Evolutionary conservation across 2,797 vertebrate genomes (phyloP).

Genomic region (Nannoperca obscura): DNA sequence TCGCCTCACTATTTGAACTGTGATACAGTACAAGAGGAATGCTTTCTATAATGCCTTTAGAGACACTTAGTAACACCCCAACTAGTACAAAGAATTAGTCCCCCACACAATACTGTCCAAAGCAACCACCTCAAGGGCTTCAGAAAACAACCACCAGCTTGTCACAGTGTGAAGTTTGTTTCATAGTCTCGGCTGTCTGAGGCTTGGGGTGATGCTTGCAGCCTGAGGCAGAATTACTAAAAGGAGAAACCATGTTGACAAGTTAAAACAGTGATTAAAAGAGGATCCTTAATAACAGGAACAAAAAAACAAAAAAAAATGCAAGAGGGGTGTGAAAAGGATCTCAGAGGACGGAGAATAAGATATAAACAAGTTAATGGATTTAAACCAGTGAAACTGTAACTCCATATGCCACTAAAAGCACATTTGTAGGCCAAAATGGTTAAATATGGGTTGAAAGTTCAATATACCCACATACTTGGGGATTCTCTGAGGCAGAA

Average conservation of each 20-base stretch:
- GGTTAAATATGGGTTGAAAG: conserved; percentile 40
- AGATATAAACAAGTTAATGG: conserved; percentile 15
- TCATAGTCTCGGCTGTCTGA: conserved; percentile 35
- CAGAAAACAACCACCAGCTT: conserved; percentile 45
- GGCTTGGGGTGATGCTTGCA: conserved; percentile 28
- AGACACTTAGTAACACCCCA: conserved; percentile 40
- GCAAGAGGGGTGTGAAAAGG: conserved; percentile 2
- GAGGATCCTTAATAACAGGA: conserved; percentile 19
- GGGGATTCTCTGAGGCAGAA: conserved; percentile 66
- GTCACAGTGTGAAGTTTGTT: conserved; percentile 45
- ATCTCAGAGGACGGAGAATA: background rate
- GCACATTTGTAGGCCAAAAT: conserved; percentile 9
- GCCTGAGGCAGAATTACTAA: conserved; percentile 55
- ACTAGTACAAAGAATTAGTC: conserved; percentile 42
- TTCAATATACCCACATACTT: conserved; percentile 60
- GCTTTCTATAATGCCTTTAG: conserved; percentile 32
- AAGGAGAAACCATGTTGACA: conserved; percentile 55
- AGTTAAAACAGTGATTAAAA: conserved; percentile 54
- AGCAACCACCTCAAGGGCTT: conserved; percentile 55
- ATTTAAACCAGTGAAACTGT: too few species aligned
- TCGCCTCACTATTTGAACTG: conserved; percentile 17
- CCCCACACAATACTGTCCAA: conserved; percentile 30
- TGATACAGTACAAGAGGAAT: conserved; percentile 37
- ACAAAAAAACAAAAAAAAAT: conserved; percentile 26
- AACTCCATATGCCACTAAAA: background rate